A percentile compares a stretch with the other conserved stretches of the same genome.
These are phyloP conservation scores for Tortrix viridana DNA, from an alignment of 2,888 invertebrate species.

Conservation along the genomic window DNA sequence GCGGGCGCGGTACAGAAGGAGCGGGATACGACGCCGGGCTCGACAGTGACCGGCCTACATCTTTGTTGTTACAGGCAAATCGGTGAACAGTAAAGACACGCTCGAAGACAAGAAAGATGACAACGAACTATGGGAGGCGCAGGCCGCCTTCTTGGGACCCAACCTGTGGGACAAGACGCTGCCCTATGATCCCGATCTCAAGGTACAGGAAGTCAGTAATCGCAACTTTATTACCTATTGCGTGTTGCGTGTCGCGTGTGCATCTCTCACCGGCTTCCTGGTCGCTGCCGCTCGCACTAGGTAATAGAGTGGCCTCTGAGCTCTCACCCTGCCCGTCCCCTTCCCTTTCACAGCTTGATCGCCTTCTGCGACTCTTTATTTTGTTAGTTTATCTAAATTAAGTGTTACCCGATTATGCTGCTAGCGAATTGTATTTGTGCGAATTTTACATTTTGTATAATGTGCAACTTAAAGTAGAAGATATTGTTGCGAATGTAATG, in stretches of 20 bases:
- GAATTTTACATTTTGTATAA: conserved; percentile 20
- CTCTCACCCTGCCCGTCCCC: conserved; percentile 35
- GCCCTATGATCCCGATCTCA: conserved; percentile 97
- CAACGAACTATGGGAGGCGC: conserved; percentile 95
- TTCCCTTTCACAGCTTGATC: conserved; percentile 30
- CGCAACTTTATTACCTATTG: conserved; percentile 75
- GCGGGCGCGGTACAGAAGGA: conserved; percentile 28
- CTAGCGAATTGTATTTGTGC: conserved; percentile 32
- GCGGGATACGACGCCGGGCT: conserved; percentile 45
- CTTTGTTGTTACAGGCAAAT: conserved; percentile 85
- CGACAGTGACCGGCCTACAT: conserved; percentile 65
- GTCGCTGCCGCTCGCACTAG: conserved; percentile 64
- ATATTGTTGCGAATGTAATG: conserved; percentile 24
- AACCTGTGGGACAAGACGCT: conserved; percentile 98
- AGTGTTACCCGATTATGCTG: conserved; percentile 12
- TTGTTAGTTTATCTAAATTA: conserved; percentile 20
- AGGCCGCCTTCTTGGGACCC: conserved; percentile 97
- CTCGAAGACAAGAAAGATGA: conserved; percentile 91
- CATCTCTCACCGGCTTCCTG: conserved; percentile 57
- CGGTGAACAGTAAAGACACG: conserved; percentile 85
- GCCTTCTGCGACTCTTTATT: conserved; percentile 14
- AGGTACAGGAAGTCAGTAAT: conserved; percentile 91
- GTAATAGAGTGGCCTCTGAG: conserved; percentile 65
- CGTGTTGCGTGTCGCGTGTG: conserved; percentile 69
- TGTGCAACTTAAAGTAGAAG: not conserved